Evolutionary conservation across 2,797 vertebrate genomes (phyloP).

Genomic region (Petrocephalus sullivani): DNA sequence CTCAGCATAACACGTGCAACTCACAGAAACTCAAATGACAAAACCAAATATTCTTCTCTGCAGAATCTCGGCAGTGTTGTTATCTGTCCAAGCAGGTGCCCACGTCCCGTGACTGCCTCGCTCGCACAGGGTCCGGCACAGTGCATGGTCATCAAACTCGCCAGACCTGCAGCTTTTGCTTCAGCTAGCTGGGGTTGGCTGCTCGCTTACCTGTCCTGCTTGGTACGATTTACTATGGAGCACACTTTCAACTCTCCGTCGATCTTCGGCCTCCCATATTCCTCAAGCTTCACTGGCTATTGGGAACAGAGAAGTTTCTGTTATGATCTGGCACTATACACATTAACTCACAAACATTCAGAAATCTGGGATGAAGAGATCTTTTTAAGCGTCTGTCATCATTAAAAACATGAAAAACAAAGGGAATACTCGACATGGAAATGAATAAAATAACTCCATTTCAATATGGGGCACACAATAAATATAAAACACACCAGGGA

Average conservation of each 20-base stretch:
- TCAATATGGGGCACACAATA: background rate
- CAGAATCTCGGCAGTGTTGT: background rate
- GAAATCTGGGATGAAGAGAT: background rate
- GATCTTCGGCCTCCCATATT: slow-evolving; percentile 93
- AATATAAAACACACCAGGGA: background rate
- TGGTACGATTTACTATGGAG: slow-evolving; percentile 89
- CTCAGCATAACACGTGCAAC: background rate
- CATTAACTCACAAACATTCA: background rate
- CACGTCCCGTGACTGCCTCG: background rate
- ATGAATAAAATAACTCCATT: background rate
- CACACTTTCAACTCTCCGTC: slow-evolving; percentile 93
- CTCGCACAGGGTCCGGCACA: background rate
- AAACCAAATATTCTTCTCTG: background rate
- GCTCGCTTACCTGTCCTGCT: slow-evolving; percentile 83
- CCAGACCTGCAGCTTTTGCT: background rate
- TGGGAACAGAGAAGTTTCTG: background rate
- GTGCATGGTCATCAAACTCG: no score
- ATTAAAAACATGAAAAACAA: background rate
- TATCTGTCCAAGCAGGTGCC: background rate
- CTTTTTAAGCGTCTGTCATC: background rate
- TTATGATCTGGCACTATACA: background rate
- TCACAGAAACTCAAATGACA: background rate
- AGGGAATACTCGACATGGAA: background rate
- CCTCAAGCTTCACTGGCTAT: slow-evolving; percentile 92
- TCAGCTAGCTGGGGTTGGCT: background rate